Evolutionary conservation across 2,888 invertebrate genomes (phyloP).

Genomic region (Agonum fuliginosum): DNA sequence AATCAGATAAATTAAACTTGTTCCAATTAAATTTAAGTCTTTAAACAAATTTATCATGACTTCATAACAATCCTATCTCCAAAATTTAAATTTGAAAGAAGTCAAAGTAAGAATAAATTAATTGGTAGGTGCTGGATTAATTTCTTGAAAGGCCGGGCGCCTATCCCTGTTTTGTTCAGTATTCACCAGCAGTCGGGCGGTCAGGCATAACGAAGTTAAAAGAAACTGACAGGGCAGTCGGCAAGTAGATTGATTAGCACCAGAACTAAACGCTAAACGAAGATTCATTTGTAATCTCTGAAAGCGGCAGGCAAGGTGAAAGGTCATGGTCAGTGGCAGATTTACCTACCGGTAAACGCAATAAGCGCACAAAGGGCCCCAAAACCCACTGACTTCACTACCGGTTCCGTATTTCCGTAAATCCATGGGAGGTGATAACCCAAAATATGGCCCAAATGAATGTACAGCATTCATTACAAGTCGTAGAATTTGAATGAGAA

Average conservation of each 20-base stretch:
- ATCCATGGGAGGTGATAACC: too few relatives aligned
- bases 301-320: neutral
- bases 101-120: neutral
- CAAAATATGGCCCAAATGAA: too few relatives aligned
- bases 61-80: too few relatives aligned
- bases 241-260: conserved; percentile 45
- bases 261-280: conserved; percentile 40
- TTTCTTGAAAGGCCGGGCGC: neutral
- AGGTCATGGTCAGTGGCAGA: conserved; percentile 31
- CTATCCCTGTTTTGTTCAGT: neutral
- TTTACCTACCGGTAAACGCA: too few relatives aligned
- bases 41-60: too few relatives aligned
- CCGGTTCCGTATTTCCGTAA: too few relatives aligned
- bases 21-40: too few relatives aligned
- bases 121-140: neutral
- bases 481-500: too few relatives aligned
- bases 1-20: too few relatives aligned
- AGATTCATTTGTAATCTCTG: conserved; percentile 50
- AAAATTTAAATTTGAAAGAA: neutral
- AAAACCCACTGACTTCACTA: too few relatives aligned
- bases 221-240: conserved; percentile 33
- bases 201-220: conserved; percentile 29
- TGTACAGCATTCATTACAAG: too few relatives aligned
- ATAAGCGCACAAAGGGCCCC: too few relatives aligned
- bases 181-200: neutral